phyloP scores from a whole-genome alignment of 2,113 vertebrate genomes.

The Suricata suricatta region DNA sequence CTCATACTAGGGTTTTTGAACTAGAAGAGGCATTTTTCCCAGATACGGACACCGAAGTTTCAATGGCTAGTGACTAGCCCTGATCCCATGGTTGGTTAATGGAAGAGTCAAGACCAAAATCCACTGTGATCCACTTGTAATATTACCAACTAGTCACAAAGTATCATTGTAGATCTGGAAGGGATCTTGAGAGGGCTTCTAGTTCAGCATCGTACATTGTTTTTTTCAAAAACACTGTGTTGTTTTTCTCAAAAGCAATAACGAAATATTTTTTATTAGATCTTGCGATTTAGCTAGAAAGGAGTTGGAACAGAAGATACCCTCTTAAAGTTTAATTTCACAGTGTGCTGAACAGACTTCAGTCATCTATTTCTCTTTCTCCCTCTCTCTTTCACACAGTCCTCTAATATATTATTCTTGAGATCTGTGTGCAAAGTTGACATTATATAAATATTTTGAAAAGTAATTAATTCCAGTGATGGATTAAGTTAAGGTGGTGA shows the following conservation, averaged over 20 bases:
- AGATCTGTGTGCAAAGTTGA: slow-evolving; percentile 18
- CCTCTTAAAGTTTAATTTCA: slow-evolving; percentile 23
- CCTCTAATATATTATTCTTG: neutral
- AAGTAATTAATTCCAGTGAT: slow-evolving; percentile 54
- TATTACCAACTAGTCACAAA: neutral
- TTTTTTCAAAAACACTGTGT: neutral
- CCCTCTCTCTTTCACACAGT: neutral
- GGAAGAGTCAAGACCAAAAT: neutral
- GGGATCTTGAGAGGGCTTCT: neutral
- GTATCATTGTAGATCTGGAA: neutral
- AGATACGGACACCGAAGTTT: neutral
- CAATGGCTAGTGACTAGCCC: neutral
- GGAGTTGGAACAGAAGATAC: neutral
- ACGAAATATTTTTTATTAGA: neutral
- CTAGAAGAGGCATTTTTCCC: neutral
- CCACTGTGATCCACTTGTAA: neutral
- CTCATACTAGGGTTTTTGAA: neutral
- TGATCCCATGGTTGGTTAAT: neutral
- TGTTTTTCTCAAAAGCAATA: neutral
- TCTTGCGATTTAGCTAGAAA: slow-evolving; percentile 1
- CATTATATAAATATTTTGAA: slow-evolving; percentile 46
- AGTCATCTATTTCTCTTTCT: neutral
- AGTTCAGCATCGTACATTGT: neutral
- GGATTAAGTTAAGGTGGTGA: neutral
- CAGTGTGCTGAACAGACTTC: neutral